These are phyloP conservation scores for Zele albiditarsus DNA, from an alignment of 2,888 invertebrate species.

Conservation along the genomic window DNA sequence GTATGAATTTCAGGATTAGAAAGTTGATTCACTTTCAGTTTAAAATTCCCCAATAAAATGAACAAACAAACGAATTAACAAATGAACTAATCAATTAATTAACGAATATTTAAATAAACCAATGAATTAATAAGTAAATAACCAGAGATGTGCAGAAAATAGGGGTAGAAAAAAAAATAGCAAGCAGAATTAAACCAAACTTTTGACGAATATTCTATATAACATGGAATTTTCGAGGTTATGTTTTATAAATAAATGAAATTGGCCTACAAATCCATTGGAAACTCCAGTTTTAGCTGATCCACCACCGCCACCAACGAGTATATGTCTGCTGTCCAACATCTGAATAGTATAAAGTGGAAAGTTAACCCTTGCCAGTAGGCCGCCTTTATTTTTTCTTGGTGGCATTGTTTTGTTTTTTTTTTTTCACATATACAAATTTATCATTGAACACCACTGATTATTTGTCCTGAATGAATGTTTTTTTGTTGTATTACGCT, in stretches of 20 bases:
- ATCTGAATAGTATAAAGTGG: constrained; percentile 93
- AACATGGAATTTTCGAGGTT: background rate
- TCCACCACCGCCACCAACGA: constrained; percentile 98
- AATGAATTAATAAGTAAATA: no score
- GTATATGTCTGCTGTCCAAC: constrained; percentile 92
- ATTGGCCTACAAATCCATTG: constrained; percentile 92
- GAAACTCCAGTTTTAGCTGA: constrained; percentile 97
- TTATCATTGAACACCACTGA: constrained; percentile 1
- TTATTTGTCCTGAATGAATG: background rate
- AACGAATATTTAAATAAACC: no score
- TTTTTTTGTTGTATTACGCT: background rate
- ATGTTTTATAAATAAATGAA: background rate
- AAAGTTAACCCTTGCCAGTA: constrained; percentile 92
- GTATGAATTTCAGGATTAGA: no score
- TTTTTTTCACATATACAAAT: background rate
- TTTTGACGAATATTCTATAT: no score
- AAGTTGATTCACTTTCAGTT: no score
- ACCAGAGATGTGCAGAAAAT: no score
- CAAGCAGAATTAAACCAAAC: no score
- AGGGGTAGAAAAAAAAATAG: no score
- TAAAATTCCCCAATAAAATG: no score
- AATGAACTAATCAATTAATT: no score
- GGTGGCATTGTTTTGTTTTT: constrained; percentile 75
- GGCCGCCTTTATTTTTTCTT: constrained; percentile 79
- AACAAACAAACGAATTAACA: no score